These are phyloP conservation scores for Echinarachnius parma DNA, from an alignment of 53 echinoderm and acorn worm species.

Conservation along the genomic window DNA sequence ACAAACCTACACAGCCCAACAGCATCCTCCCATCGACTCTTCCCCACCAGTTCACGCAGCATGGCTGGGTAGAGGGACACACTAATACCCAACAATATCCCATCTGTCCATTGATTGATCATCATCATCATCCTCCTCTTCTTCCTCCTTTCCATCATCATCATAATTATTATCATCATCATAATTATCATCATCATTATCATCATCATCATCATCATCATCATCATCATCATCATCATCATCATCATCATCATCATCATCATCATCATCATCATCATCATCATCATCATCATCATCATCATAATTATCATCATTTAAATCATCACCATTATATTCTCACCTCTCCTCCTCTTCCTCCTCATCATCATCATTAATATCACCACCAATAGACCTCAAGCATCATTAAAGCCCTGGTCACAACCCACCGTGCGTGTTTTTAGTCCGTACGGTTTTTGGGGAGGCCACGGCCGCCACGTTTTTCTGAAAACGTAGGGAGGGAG, in stretches of 20 bases:
- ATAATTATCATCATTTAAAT: neutral
- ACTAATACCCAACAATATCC: constrained; percentile 86
- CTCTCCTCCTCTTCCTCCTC: neutral
- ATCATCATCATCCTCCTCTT: too few relatives aligned
- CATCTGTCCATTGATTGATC: constrained; percentile 91
- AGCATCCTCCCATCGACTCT: constrained; percentile 92
- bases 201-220: neutral
- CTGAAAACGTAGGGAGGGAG: too few relatives aligned
- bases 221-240: neutral
- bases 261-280: neutral
- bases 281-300: constrained; percentile 1
- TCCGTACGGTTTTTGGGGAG: too few relatives aligned
- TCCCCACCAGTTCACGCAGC: constrained; percentile 84
- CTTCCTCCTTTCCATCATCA: neutral
- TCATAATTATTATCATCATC: neutral
- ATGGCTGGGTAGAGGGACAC: constrained; percentile 90
- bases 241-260: neutral
- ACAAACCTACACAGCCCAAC: constrained; percentile 93
- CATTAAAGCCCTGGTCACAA: too few relatives aligned
- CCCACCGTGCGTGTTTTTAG: too few relatives aligned
- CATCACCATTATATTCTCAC: neutral
- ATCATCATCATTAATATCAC: too few relatives aligned
- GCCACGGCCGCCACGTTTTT: too few relatives aligned
- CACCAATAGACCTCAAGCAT: too few relatives aligned
- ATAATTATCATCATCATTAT: constrained; percentile 3